phyloP scores from a whole-genome alignment of 53 echinoderm and acorn worm species.

The Crossaster papposus region DNA sequence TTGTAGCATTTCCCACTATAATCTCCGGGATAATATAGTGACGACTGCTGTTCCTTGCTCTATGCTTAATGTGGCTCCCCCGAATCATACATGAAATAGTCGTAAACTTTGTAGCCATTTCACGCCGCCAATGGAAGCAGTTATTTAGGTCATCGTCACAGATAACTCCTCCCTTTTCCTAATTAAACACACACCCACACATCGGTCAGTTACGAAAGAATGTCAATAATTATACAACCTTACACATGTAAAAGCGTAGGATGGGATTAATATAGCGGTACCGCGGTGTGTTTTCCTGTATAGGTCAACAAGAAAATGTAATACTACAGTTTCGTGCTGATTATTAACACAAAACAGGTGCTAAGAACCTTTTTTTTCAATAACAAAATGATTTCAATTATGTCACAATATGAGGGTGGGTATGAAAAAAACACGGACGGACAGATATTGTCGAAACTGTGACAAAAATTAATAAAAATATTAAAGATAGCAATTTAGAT shows the following conservation, averaged over 20 bases:
- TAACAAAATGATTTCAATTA: too few relatives aligned
- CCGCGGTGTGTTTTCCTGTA: background rate
- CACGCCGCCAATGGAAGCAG: background rate
- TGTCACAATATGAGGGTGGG: too few relatives aligned
- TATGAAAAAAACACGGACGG: too few relatives aligned
- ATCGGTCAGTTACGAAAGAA: background rate
- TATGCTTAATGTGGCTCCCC: background rate
- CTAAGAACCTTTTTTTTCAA: too few relatives aligned
- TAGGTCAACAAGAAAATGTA: background rate
- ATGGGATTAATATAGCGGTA: background rate
- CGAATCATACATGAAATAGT: background rate
- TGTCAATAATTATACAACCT: background rate
- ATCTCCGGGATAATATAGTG: background rate
- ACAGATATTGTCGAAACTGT: too few relatives aligned
- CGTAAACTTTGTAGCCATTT: background rate
- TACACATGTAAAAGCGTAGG: background rate
- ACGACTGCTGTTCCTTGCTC: background rate
- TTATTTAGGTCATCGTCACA: background rate
- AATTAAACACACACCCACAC: background rate
- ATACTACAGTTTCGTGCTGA: too few relatives aligned
- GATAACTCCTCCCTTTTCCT: background rate
- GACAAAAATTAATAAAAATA: too few relatives aligned
- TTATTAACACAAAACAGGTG: too few relatives aligned
- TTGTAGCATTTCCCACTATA: background rate
- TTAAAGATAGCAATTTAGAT: too few relatives aligned